These are phyloP conservation scores for Melanostigma gelatinosum DNA, from an alignment of 2,113 vertebrate genomes.

Conservation along the genomic window DNA sequence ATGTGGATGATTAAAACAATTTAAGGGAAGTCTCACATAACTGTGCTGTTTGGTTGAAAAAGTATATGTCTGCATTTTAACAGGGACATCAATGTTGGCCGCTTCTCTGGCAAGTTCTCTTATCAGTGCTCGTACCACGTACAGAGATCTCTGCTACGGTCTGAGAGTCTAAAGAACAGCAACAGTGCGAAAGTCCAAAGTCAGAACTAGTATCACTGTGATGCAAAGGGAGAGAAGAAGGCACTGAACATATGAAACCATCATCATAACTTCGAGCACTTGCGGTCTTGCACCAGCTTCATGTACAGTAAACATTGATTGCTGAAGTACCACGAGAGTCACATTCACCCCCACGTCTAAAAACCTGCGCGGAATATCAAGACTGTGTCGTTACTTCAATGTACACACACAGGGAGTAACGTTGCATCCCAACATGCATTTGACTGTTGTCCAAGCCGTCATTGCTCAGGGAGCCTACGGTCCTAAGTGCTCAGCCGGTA, in stretches of 20 bases:
- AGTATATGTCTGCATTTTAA: neutral
- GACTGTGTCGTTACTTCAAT: conserved; percentile 41
- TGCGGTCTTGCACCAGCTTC: conserved; percentile 14
- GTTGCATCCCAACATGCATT: conserved; percentile 65
- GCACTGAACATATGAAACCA: conserved; percentile 24
- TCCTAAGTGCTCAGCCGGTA: conserved; percentile 82
- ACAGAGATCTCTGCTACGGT: conserved; percentile 33
- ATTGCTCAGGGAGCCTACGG: conserved; percentile 48
- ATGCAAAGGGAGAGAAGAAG: conserved; percentile 12
- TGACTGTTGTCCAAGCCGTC: conserved; percentile 68
- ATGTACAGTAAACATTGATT: conserved; percentile 15
- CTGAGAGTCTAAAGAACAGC: conserved; percentile 64
- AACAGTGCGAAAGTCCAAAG: conserved; percentile 45
- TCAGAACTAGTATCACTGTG: neutral
- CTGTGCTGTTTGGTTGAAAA: neutral
- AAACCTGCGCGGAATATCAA: conserved; percentile 33
- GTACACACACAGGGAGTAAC: conserved; percentile 53
- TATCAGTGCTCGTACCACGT: conserved; percentile 40
- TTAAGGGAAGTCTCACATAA: neutral
- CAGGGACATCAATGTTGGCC: neutral
- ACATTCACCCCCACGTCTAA: conserved; percentile 4
- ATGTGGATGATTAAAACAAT: conserved; percentile 6
- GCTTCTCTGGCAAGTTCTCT: conserved; percentile 20
- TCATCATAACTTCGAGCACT: neutral
- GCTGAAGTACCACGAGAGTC: conserved; percentile 8